Base-by-base conservation (phyloP, 2,888 invertebrate species). In the Diaprepes abbreviatus region DNA sequence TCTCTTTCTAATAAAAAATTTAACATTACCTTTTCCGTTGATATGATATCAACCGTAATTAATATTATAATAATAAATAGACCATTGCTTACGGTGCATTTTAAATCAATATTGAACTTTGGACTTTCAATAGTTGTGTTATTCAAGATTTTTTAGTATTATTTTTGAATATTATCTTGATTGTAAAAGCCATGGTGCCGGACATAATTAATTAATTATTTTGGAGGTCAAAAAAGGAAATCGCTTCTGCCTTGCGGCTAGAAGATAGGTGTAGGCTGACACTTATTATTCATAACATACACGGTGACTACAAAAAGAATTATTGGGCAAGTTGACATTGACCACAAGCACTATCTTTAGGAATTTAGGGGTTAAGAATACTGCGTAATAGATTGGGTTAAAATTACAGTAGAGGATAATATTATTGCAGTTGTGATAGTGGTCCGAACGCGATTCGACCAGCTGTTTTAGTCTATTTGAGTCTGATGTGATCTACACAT, bases 321-420 rank as follows among this genome's bases (percentile, higher is more conserved):
- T 43, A 19, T 69, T 69, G 12, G 38, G 69, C 69, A 64, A 67
- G 10, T 57, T 68, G 67, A 68, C 67, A 68, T 68, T 68, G 62
- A 24, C 12, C 10, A 45, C 45, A 24, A 24, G 12, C 21, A 45
- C 45, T 24, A n/a, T 50, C 60, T 55, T 62, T 35, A 64, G 50
- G 64, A 69, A 69, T 69, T 69, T 52, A 57, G 69, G 69, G 69
- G 69, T 58, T 69, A 24, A 63, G 12, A 24, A 12, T 40, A 31
- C 60, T 67, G 33, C 57, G 62, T 50, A 62, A 68, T 35, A 57
- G 48, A 28, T 48, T 48, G 4, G 28, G 48, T 28, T 24, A 48
- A 28, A 21, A 9, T 28, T 24, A 16, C 1, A 21, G 9, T 12
- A 14, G 24, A 21, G 48, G 28, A 28, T 21, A 28, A 14, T n/a